Conservation (phyloP, 92 coral and sea anemone genomes). For the Palythoa grandis region DNA sequence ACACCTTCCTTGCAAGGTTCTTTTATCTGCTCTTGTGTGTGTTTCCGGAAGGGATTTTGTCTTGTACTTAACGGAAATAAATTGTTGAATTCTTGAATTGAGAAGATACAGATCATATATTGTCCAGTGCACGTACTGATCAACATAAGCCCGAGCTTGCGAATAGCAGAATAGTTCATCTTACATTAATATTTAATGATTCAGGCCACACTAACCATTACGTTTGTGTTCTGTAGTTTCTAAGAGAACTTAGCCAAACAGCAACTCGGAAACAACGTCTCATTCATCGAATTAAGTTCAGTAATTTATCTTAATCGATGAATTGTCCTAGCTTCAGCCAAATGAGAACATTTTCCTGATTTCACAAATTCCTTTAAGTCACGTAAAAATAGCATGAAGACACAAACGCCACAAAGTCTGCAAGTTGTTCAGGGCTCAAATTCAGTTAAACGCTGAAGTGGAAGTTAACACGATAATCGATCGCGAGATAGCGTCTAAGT, state of each 20-base stretch:
- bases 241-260: background rate
- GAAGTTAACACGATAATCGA: conserved; percentile 8
- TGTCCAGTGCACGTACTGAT: conserved; percentile 26
- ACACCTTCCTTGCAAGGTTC: conserved; percentile 44
- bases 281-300: background rate
- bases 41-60: conserved; percentile 48
- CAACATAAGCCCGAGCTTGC: background rate
- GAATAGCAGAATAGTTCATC: background rate
- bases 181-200: background rate
- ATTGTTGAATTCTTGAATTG: conserved; percentile 44
- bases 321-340: conserved; percentile 20
- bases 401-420: conserved; percentile 27
- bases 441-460: conserved; percentile 5
- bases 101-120: conserved; percentile 20
- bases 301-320: conserved; percentile 13
- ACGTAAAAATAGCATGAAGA: conserved; percentile 37
- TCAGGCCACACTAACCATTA: background rate
- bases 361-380: conserved; percentile 39
- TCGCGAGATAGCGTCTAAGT: conserved; percentile 10
- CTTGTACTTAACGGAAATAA: conserved; percentile 46
- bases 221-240: background rate
- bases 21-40: conserved; percentile 49
- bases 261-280: background rate
- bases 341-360: conserved; percentile 24
- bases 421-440: background rate